Percentiles rank a stretch among this genome's conserved stretches.
Evolutionary conservation across 2,888 invertebrate genomes (phyloP).

Genomic region (Hypselothyrea guttata): DNA sequence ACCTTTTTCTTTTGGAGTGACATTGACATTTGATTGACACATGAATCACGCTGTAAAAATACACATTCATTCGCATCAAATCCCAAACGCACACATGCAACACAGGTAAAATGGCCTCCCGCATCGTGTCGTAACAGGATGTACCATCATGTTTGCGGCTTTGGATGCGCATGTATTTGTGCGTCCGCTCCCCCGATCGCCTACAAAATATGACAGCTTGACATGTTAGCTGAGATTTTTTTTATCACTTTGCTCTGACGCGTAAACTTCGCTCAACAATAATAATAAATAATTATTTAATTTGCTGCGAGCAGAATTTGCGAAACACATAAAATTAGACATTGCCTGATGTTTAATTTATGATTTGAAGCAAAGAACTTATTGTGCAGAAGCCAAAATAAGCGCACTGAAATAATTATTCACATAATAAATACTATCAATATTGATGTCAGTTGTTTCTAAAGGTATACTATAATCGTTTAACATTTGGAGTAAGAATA

Average conservation of each 20-base stretch:
- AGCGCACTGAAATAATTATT: no score
- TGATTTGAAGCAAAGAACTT: no score
- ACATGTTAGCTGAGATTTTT: constrained; percentile 42
- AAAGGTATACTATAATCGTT: no score
- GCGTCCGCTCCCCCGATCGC: constrained; percentile 3
- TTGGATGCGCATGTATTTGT: background rate
- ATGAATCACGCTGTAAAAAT: constrained; percentile 75
- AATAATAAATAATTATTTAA: constrained; percentile 42
- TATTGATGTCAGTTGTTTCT: no score
- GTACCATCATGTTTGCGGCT: constrained; percentile 27
- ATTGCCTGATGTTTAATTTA: constrained; percentile 1
- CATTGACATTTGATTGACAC: constrained; percentile 81
- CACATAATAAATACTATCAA: no score
- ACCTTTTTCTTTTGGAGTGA: constrained; percentile 48
- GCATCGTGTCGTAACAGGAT: constrained; percentile 49
- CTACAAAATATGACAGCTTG: constrained; percentile 34
- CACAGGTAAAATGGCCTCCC: constrained; percentile 10
- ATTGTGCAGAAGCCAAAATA: no score
- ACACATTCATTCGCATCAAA: constrained; percentile 22
- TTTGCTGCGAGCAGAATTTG: constrained; percentile 38
- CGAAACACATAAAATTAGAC: background rate
- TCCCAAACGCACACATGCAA: constrained; percentile 5
- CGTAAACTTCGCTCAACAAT: constrained; percentile 31
- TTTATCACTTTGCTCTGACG: constrained; percentile 24
- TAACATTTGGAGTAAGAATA: no score